phyloP scores from a whole-genome alignment of 2,797 vertebrate species.

The Anguilla anguilla region DNA sequence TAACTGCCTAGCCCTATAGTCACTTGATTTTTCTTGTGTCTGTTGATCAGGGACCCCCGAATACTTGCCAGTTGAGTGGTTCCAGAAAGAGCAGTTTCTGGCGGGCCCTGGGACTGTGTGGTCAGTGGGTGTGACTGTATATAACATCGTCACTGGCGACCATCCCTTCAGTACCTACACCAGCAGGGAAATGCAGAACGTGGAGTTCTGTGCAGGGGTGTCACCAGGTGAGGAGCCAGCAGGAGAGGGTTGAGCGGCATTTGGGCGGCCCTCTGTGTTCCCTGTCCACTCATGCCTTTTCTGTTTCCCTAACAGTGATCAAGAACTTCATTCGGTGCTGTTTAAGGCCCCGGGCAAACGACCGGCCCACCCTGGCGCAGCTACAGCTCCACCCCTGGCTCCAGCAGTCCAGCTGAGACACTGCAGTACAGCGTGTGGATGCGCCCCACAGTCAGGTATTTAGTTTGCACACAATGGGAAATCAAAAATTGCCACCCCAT shows the following conservation, averaged over 20 bases:
- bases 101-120: background rate
- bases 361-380: background rate
- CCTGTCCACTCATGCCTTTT: background rate
- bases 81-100: background rate
- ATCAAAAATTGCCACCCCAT: no score
- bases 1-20: background rate
- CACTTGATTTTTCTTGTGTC: background rate
- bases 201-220: background rate
- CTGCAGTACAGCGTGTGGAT: no score
- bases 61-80: background rate
- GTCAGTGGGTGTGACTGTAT: background rate
- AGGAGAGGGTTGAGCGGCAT: background rate
- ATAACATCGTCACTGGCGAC: background rate
- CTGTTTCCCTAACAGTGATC: background rate
- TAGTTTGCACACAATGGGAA: no score
- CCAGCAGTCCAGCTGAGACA: background rate
- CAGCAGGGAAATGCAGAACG: background rate
- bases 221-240: background rate
- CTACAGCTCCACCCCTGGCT: no score
- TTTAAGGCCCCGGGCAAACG: background rate
- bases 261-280: background rate
- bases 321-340: background rate
- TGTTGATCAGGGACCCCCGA: background rate
- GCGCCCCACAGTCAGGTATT: no score
- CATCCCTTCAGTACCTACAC: background rate